Base-by-base conservation (phyloP, 2,888 invertebrate species). In the Capitulum mitella region DNA sequence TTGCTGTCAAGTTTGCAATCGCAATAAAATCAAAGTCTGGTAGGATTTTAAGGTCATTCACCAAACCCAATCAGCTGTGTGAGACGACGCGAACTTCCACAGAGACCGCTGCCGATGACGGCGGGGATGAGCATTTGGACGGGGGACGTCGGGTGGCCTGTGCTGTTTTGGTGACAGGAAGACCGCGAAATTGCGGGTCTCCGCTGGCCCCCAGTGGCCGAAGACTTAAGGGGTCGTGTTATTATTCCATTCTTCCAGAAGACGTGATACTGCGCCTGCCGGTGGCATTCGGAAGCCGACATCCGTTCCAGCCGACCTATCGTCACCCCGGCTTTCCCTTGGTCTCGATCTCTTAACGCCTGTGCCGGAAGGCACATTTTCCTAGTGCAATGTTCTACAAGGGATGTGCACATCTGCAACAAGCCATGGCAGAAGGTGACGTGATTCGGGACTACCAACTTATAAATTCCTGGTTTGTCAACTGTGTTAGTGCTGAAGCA, bases 381-480 rank as follows among this genome's bases (percentile, higher is more conserved):
- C 6, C 6, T 54, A 34, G 70, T 37, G 37, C 34, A n/a, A 75
- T 75, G 75, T 75, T 46, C 3, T 75, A 75, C 46, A 75, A 75
- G 19, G 75, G 75, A 3, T 75, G 75, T 75, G 12, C 46, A 29
- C 75, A 75, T 29, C 19, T 75, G 40, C 75, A 75, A 75, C n/a
- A 75, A 16, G 75, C 75, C 1, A 75, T 75, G 75, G 43, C 46
- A 2, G 46, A 75, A 5, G 19, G 75, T 46, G 46, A 75, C 29
- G 29, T 75, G 10, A 22, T 75, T 29, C 43, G 75, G 2, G 46
- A 75, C 19, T 75, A 75, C 16, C 43, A 43, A 19, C 6, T 75
- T 16, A 43, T 75, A n/a, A 75, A 75, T 19, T 75, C 75, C 14
- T 75, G 75, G 75, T 75, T 75, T 75, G 75, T 75, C 29, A 75